Base-by-base conservation (phyloP, 2,888 invertebrate genomes). In the Teinopalpus imperialis region DNA sequence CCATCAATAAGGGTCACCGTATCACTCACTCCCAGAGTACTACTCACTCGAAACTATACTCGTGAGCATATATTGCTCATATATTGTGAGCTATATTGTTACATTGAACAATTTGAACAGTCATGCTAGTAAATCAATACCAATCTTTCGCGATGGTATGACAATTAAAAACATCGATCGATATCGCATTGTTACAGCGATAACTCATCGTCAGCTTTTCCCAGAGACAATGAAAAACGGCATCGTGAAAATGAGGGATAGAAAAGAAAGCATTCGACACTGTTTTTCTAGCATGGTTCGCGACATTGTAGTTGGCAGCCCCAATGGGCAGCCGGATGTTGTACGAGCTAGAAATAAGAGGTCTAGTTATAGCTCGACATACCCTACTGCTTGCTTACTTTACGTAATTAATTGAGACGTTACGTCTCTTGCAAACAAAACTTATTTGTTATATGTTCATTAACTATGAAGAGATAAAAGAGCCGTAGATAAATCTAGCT, bases 371-470 rank as follows among this genome's bases (percentile, higher is more conserved):
- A 71, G 64, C 70, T 73, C 66, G 69, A 54, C 54, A 48, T 44
- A 41, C 68, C 69, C 54, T 65, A 66, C 63, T 69, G 73, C 75
- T 73, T 78, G 64, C 68, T 74, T 75, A 80, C 81, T 81, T 79
- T 77, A 75, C 67, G 64, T 79, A 83, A 83, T 81, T 81, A 86
- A 82, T 79, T 81, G 81, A 79, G 75, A 75, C 67, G 66, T 66
- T 77, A 77, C 69, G 66, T 68, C 73, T 59, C 66, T 65, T 68
- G 68, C 73, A 74, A 74, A 79, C 66, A 75, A 73, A 75, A 74
- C 69, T 58, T n/a, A n/a, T n/a, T n/a, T n/a, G n/a, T n/a, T n/a
- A n/a, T n/a, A n/a, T n/a, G n/a, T n/a, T n/a, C n/a, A n/a, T n/a
- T n/a, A n/a, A n/a, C n/a, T n/a, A n/a, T n/a, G n/a, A n/a, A n/a